Evolutionary conservation across 2,888 invertebrate genomes (phyloP), one percentile per base, ranked within the genome.

Genomic region (Arrhopalites spinosus): DNA sequence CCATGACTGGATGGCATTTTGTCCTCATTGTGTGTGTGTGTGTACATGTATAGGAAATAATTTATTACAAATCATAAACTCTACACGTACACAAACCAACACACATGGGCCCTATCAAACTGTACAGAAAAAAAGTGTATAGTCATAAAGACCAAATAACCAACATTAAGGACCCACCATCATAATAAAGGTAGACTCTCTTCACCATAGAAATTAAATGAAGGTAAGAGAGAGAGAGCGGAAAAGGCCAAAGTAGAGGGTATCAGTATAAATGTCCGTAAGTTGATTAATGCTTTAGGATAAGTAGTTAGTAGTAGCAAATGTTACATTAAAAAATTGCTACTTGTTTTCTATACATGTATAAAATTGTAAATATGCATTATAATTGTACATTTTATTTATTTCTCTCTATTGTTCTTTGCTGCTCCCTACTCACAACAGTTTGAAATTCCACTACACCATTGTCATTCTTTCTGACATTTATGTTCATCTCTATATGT

Each of bases 51-150:
- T 69, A 53, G 53, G 53, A 69, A 17, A 29, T 69, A 53, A 69
- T 69, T 69, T 69, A 69, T 69, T 53, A 69, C 53, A n/a, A 69
- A 69, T 69, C 69, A 69, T 69, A 69, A 69, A 50, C 50, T 69
- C 53, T 30, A 53, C 69, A 53, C 53, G 69, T 27, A 47, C n/a
- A 69, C 50, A 5, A 3, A 17, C 45, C 15, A 15, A 50, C 17
- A 50, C 7, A 17, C 50, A 2, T n/a, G 15, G 50, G 2, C 17
- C 36, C n/a, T n/a, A n/a, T n/a, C n/a, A n/a, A n/a, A n/a, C n/a
- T n/a, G n/a, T n/a, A 36, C 36, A 36, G 36, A 36, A 11, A 36
- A 3, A 36, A 11, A 36, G 36, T 7, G 36, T 11, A 36, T 11
- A 36, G 36, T 36, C 36, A 36, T n/a, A 36, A 36, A 36, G 36